Evolutionary conservation across 2,113 vertebrate genomes (phyloP).

Genomic region (Trachemys scripta): DNA sequence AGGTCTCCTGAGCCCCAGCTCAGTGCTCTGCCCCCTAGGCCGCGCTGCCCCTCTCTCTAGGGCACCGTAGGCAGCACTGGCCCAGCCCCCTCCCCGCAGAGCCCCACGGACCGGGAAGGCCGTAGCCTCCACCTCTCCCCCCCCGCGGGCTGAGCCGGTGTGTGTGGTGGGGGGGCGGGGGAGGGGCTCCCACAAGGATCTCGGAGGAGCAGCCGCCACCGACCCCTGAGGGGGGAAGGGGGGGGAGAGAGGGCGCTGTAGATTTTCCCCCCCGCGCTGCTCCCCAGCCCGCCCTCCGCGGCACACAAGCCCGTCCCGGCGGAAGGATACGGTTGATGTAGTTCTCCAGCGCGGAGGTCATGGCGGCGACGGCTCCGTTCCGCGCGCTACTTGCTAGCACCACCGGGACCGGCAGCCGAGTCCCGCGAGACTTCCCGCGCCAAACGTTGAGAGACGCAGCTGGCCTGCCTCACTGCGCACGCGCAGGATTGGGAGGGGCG

Average conservation of each 20-base stretch:
- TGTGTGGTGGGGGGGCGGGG: accelerated
- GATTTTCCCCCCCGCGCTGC: background rate
- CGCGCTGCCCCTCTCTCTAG: background rate
- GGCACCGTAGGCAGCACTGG: background rate
- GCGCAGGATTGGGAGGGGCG: background rate
- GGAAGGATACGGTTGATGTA: slow-evolving; percentile 87
- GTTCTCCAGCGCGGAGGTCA: slow-evolving; percentile 85
- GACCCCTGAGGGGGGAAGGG: accelerated
- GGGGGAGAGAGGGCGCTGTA: background rate
- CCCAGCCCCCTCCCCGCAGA: no score
- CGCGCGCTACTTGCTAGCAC: background rate
- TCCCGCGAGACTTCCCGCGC: background rate
- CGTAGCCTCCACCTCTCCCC: background rate
- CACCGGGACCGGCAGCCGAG: background rate
- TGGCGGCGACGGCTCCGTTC: background rate
- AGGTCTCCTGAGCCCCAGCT: background rate
- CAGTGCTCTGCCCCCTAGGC: accelerated
- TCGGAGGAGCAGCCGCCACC: accelerated
- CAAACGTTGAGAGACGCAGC: no score
- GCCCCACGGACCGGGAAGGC: accelerated
- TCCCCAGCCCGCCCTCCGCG: background rate
- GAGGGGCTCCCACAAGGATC: background rate
- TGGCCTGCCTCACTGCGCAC: background rate
- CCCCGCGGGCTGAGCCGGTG: background rate
- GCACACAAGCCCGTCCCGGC: background rate